Conservation (phyloP, 2,888 invertebrate species). For the Rhagonycha lutea region DNA sequence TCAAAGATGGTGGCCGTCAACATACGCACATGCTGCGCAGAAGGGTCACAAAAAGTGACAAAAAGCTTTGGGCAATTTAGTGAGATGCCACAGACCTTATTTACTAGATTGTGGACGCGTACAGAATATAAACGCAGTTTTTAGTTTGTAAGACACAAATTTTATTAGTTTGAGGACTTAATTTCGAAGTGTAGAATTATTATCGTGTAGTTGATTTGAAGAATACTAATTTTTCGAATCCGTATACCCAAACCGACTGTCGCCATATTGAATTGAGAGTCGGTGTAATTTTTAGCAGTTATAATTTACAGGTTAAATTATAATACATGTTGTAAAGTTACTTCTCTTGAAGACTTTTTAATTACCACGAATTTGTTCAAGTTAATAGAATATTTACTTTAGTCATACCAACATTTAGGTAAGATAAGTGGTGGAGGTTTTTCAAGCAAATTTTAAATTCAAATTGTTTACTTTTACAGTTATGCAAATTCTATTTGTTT, state of each 20-base stretch:
- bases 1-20: too few species aligned
- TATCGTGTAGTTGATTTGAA: background rate
- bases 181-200: background rate
- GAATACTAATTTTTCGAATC: background rate
- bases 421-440: background rate
- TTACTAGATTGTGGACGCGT: background rate
- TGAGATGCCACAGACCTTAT: too few species aligned
- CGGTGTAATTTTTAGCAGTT: background rate
- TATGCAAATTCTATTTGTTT: background rate
- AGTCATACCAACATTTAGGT: background rate
- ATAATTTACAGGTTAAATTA: background rate
- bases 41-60: too few species aligned
- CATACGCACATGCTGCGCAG: too few species aligned
- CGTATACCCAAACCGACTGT: background rate
- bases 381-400: background rate
- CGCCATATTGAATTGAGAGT: background rate
- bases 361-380: background rate
- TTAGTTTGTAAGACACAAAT: background rate
- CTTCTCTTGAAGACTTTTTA: background rate
- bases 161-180: background rate
- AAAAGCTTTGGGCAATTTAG: too few species aligned
- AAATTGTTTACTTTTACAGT: background rate
- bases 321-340: background rate
- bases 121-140: background rate
- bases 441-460: background rate